Conservation (phyloP, 2,797 vertebrate genomes). For the Trachurus trachurus region DNA sequence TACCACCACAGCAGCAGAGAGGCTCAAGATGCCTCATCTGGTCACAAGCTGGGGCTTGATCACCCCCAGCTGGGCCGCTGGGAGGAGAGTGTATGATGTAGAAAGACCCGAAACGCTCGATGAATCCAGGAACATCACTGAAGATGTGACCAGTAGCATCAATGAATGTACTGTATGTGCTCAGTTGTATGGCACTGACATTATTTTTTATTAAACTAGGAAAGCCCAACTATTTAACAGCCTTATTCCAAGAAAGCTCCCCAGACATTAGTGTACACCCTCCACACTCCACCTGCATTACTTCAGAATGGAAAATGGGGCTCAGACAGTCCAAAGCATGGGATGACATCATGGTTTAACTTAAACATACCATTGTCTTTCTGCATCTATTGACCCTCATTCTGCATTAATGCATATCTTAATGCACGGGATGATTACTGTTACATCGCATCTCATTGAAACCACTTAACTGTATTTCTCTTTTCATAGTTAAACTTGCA, state of each 20-base stretch:
- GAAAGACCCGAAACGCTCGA: too few species aligned
- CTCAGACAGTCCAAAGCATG: slow-evolving; percentile 3
- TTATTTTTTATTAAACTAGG: too few species aligned
- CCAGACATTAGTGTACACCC: neutral
- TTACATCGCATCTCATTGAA: neutral
- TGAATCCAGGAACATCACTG: too few species aligned
- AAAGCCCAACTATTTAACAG: neutral
- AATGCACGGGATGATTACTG: neutral
- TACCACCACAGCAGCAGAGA: too few species aligned
- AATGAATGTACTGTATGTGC: too few species aligned
- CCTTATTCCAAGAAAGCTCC: neutral
- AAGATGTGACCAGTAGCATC: too few species aligned
- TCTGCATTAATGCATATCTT: neutral
- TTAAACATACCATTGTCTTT: neutral
- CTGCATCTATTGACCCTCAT: neutral
- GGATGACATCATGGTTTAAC: slow-evolving; percentile 17
- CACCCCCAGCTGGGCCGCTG: too few species aligned
- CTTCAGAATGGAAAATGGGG: slow-evolving; percentile 1
- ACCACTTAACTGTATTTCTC: neutral
- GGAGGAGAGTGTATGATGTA: too few species aligned
- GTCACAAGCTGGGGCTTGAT: too few species aligned
- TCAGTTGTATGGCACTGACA: too few species aligned
- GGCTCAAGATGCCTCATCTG: too few species aligned
- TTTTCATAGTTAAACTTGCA: neutral
- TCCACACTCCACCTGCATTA: neutral